A percentile compares a stretch with the other conserved stretches of the same genome.
Evolutionary conservation across 2,888 invertebrate genomes (phyloP).

Genomic region (Drosophila anceps): DNA sequence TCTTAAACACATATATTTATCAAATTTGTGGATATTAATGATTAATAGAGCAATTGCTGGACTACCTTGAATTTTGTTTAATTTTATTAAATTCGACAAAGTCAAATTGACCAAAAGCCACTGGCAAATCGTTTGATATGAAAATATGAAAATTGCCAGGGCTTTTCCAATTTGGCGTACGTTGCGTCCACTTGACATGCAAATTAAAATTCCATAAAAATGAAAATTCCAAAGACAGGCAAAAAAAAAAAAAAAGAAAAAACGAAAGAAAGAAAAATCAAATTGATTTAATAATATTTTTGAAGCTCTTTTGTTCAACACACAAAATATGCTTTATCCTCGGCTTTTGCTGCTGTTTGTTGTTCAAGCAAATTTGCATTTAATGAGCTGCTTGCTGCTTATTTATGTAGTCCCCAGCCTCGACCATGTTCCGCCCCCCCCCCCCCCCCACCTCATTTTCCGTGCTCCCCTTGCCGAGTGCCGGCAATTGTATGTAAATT

Average conservation of each 20-base stretch:
- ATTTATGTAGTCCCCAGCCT: conserved; percentile 26
- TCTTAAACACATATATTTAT: conserved; percentile 44
- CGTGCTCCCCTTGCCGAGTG: neutral
- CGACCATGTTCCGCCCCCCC: neutral
- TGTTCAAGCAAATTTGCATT: conserved; percentile 68
- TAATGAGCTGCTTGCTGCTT: conserved; percentile 63
- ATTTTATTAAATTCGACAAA: neutral
- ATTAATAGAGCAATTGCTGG: conserved; percentile 12
- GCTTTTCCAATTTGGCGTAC: conserved; percentile 13
- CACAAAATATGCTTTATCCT: conserved; percentile 49
- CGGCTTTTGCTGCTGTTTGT: conserved; percentile 12
- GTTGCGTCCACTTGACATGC: conserved; percentile 49
- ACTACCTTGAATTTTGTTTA: conserved; percentile 3
- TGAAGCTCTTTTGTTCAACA: conserved; percentile 51
- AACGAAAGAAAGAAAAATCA: conserved; percentile 18
- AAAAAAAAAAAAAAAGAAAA: conserved; percentile 20
- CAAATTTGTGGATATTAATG: conserved; percentile 28
- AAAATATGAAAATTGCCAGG: conserved; percentile 33
- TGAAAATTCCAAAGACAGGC: conserved; percentile 17
- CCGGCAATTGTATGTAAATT: conserved; percentile 71
- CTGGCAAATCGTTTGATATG: conserved; percentile 31
- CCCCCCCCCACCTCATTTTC: neutral
- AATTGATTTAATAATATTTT: conserved; percentile 56
- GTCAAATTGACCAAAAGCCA: conserved; percentile 10
- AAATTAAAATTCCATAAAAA: conserved; percentile 59